Evolutionary conservation across 2,797 vertebrate genomes (phyloP), one percentile per base, ranked within the genome.

Genomic region (Syndactyla subalaris): DNA sequence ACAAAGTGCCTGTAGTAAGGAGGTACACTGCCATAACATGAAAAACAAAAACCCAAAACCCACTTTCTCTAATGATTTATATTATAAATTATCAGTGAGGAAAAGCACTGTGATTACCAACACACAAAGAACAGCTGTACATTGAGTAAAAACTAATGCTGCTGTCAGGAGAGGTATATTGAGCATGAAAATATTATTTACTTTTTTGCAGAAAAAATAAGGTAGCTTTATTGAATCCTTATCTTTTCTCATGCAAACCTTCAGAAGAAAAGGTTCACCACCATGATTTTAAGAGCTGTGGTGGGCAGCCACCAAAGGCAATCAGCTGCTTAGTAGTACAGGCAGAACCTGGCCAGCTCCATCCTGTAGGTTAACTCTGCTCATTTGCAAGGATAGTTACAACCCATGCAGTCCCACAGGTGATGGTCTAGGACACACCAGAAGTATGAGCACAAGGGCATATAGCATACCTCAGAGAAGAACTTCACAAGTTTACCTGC

Each of bases 361-460:
- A 34, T 10, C 9, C 38, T 43, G 23, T 4, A 32, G 5, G 13
- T 2, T n/a, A 48, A 46, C 26, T 8, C 52, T 39, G 34, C 30
- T 45, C 36, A 26, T 24, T 2, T 39, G 38, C 48, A 66, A 70
- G 29, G 4, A 20, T n/a, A 45, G 17, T 16, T 67, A 10, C 32
- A 72, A 30, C 20, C 19, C 45, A 45, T 2, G 14, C 26, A 39
- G 38, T 36, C 27, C 61, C 30, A 49, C 26, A 38, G 0, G 0
- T 0, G 1, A 55, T 1, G 74, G 23, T 65, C 0, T 2, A 85
- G 39, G 43, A 39, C 0, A 0, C 30, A 63, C 5, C 10, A 17
- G 18, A 36, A 76, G 4, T 17, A 19, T 6, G 57, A 70, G 48
- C 23, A 41, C 16, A 46, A 82, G 75, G 41, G 3, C 16, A n/a